Conservation (phyloP, 2,113 vertebrate species). For the Chionodraco myersi region DNA sequence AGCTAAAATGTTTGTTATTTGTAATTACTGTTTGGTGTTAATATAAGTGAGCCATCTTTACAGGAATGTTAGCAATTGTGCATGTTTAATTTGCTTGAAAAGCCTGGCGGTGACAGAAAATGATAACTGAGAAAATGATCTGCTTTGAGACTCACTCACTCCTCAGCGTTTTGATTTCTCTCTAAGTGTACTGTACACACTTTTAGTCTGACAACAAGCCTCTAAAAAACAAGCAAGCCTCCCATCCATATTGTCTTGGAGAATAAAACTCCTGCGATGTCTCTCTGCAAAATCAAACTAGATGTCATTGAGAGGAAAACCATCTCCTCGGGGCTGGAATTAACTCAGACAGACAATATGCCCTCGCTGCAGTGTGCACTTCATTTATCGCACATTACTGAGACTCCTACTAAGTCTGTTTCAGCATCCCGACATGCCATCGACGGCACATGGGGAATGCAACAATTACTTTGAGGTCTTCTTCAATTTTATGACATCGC, state of each 20-base stretch:
- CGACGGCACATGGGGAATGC: constrained; percentile 24
- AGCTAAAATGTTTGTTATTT: constrained; percentile 23
- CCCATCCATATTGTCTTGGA: constrained; percentile 36
- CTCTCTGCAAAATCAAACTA: constrained; percentile 50
- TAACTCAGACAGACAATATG: constrained; percentile 65
- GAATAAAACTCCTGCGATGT: constrained; percentile 33
- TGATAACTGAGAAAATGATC: background rate
- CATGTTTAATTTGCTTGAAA: constrained; percentile 16
- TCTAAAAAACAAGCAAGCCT: constrained; percentile 29
- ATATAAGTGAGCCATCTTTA: constrained; percentile 4
- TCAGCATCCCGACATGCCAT: constrained; percentile 49
- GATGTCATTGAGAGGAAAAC: constrained; percentile 67
- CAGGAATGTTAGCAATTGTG: constrained; percentile 20
- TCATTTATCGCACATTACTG: constrained; percentile 58
- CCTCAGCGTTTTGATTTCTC: constrained; percentile 22
- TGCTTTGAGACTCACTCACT: background rate
- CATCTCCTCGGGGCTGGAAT: constrained; percentile 56
- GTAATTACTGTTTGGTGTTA: constrained; percentile 27
- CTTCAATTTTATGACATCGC: constrained; percentile 61
- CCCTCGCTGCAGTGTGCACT: constrained; percentile 42
- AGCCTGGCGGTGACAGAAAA: constrained; percentile 8
- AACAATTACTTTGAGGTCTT: constrained; percentile 64
- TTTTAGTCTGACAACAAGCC: constrained; percentile 25
- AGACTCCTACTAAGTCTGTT: constrained; percentile 43
- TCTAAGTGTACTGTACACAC: constrained; percentile 14